These are phyloP conservation scores for Plebejus argus DNA, from an alignment of 2,888 invertebrate species.

Conservation along the genomic window DNA sequence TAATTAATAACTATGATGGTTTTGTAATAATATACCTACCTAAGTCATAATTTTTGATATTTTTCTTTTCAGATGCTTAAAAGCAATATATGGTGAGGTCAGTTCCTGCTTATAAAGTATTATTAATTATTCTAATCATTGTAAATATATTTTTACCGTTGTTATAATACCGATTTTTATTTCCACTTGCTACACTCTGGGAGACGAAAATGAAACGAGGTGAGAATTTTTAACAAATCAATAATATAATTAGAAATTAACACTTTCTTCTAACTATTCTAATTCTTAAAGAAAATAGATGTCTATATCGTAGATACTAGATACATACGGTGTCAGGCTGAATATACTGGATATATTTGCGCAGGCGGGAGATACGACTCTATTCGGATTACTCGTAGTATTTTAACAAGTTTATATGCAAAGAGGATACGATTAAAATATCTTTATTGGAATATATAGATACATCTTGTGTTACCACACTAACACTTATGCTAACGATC, in stretches of 20 bases:
- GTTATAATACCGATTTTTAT: not conserved
- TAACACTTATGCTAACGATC: conserved; percentile 71
- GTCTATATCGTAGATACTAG: conserved; percentile 50
- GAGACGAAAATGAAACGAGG: conserved; percentile 53
- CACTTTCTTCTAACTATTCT: conserved; percentile 66
- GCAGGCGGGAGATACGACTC: conserved; percentile 67
- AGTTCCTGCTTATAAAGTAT: conserved; percentile 16
- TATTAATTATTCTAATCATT: conserved; percentile 8
- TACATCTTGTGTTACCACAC: conserved; percentile 46
- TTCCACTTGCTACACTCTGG: not conserved
- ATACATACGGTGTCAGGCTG: conserved; percentile 58
- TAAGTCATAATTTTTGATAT: not conserved
- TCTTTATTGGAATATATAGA: conserved; percentile 57
- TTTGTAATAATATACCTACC: not conserved
- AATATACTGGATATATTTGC: conserved; percentile 62
- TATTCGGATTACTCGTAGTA: conserved; percentile 48
- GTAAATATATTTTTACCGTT: conserved; percentile 29
- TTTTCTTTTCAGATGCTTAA: conserved; percentile 41
- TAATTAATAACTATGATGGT: too few species aligned
- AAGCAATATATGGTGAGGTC: not conserved
- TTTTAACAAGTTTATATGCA: conserved; percentile 33
- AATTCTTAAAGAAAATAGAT: conserved; percentile 71
- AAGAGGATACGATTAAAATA: conserved; percentile 59
- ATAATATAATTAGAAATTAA: conserved; percentile 76
- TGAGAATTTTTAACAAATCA: conserved; percentile 71